Conservation (phyloP, 2,113 vertebrate genomes). For the Lathamus discolor region DNA sequence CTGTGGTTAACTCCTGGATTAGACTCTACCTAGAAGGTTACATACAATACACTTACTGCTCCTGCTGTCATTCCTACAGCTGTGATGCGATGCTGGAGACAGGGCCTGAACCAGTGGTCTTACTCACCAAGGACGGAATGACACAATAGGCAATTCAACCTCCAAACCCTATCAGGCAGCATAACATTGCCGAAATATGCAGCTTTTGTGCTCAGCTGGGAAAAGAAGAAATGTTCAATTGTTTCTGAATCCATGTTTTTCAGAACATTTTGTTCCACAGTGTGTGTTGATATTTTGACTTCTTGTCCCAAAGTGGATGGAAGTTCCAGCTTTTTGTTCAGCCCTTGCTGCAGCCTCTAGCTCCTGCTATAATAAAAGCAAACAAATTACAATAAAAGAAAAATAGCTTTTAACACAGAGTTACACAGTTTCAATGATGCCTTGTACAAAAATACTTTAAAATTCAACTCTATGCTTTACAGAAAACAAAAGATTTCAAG, state of each 20-base stretch:
- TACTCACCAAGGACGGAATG: neutral
- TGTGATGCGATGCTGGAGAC: rapidly evolving
- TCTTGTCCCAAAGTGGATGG: neutral
- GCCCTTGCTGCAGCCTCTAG: neutral
- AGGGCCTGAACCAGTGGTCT: rapidly evolving
- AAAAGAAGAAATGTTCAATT: neutral
- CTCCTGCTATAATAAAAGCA: neutral
- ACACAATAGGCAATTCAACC: neutral
- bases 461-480: neutral
- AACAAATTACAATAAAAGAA: neutral
- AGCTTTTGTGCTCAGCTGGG: neutral
- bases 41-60: neutral
- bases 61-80: rapidly evolving
- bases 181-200: neutral
- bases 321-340: neutral
- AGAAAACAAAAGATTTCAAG: neutral
- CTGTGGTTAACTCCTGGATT: neutral
- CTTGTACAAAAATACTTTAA: neutral
- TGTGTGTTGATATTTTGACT: neutral
- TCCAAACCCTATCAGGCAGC: neutral
- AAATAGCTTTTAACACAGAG: neutral
- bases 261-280: neutral
- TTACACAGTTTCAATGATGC: neutral
- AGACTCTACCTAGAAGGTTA: rapidly evolving
- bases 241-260: neutral